A percentile compares a stretch with the other conserved stretches of the same genome.
Conservation (phyloP, 2,113 vertebrate genomes). For the Haemorhous mexicanus region DNA sequence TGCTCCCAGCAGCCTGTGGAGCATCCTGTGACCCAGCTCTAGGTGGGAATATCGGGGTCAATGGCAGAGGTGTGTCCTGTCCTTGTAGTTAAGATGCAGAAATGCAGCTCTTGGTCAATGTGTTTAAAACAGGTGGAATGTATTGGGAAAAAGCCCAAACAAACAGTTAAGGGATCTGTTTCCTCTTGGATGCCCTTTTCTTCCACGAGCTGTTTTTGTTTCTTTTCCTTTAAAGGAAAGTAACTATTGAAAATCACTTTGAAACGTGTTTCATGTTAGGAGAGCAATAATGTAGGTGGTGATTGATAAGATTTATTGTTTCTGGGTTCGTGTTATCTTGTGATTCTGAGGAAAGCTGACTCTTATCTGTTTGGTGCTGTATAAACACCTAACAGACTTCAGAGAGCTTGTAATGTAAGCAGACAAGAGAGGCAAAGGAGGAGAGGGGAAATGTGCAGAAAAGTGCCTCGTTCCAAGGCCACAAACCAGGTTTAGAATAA, state of each 20-base stretch:
- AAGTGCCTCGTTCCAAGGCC: not conserved
- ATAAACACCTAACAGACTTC: not conserved
- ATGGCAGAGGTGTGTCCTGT: rapidly evolving
- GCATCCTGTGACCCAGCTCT: not conserved
- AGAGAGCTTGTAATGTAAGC: not conserved
- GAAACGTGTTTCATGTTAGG: not conserved
- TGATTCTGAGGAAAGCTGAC: not conserved
- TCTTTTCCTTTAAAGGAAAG: not conserved
- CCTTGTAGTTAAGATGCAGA: rapidly evolving
- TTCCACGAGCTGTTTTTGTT: not conserved
- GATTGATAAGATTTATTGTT: not conserved
- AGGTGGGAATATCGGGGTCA: not conserved
- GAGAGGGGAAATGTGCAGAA: not conserved
- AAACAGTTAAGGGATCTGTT: not conserved
- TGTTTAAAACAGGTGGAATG: not conserved
- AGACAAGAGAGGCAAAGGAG: not conserved
- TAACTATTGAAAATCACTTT: not conserved
- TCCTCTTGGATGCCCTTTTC: not conserved
- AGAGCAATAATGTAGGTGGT: not conserved
- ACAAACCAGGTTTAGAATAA: not conserved
- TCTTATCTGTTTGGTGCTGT: not conserved
- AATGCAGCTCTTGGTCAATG: not conserved
- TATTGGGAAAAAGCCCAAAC: not conserved
- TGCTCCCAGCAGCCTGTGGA: not conserved
- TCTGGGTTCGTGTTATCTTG: not conserved